These are phyloP conservation scores for Thripadectes ignobilis DNA, from an alignment of 2,797 vertebrate genomes.

Conservation along the genomic window DNA sequence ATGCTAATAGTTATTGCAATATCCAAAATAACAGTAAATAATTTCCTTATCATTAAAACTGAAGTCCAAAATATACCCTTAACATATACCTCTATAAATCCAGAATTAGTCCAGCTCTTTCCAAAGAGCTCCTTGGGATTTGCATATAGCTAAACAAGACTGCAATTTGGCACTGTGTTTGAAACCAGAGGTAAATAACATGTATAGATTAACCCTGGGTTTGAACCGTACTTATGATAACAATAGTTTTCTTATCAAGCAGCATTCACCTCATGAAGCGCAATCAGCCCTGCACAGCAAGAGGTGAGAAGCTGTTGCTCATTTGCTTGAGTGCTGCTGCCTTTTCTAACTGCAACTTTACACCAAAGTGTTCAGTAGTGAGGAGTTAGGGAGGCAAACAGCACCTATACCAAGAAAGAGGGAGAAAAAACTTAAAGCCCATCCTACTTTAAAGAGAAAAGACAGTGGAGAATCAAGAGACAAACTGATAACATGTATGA, in stretches of 20 bases:
- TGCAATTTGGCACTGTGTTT: not conserved
- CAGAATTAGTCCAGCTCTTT: not conserved
- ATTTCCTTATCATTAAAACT: not conserved
- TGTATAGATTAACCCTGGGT: not conserved
- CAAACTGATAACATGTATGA: not conserved
- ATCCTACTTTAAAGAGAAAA: not conserved
- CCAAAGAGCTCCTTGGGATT: not conserved
- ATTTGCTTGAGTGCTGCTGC: not conserved
- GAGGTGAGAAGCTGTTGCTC: not conserved
- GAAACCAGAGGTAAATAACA: constrained; percentile 19
- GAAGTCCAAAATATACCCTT: not conserved
- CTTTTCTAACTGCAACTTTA: not conserved
- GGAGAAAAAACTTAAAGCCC: not conserved
- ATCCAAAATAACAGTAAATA: not conserved
- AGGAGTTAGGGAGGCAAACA: not conserved
- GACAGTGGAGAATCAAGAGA: not conserved
- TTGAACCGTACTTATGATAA: constrained; percentile 3
- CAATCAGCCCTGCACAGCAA: not conserved
- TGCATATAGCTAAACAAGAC: not conserved
- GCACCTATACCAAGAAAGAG: rapidly evolving
- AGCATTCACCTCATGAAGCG: not conserved
- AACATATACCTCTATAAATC: not conserved
- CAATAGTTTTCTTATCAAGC: not conserved
- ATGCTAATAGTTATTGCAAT: not conserved
- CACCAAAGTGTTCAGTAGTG: not conserved